phyloP scores from a whole-genome alignment of 2,888 invertebrate genomes.

The Hipparchia semele region DNA sequence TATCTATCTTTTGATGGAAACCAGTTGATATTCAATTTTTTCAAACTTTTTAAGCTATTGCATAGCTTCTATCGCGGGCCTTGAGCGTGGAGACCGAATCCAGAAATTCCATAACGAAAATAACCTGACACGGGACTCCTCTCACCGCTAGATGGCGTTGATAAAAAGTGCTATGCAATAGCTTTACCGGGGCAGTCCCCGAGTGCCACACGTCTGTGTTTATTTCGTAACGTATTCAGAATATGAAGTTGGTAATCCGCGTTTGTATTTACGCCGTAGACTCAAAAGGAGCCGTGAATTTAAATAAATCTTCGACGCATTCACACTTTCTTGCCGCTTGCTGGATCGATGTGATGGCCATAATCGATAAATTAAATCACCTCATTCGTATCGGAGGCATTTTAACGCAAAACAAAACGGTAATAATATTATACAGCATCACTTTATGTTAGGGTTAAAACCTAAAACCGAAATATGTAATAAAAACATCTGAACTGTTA shows the following conservation, averaged over 20 bases:
- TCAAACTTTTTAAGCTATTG: too few species aligned
- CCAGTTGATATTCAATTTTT: too few species aligned
- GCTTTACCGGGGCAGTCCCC: too few species aligned
- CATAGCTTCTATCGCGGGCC: too few species aligned
- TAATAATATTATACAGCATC: constrained; percentile 14
- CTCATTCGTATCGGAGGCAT: constrained; percentile 11
- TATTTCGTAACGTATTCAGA: too few species aligned
- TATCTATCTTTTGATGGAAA: too few species aligned
- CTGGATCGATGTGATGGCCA: constrained; percentile 38
- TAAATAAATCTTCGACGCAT: constrained; percentile 18
- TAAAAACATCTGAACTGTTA: not conserved
- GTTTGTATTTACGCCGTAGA: not conserved
- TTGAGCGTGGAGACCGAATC: too few species aligned
- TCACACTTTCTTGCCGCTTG: constrained; percentile 27
- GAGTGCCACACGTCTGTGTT: too few species aligned
- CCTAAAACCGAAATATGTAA: not conserved
- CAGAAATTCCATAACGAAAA: too few species aligned
- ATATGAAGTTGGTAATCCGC: not conserved
- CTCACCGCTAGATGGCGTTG: too few species aligned
- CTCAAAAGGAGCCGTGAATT: constrained; percentile 2
- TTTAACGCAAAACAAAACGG: constrained; percentile 28
- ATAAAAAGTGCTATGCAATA: too few species aligned
- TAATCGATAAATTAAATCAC: constrained; percentile 40
- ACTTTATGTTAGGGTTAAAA: constrained; percentile 2
- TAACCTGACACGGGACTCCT: too few species aligned